Base-by-base conservation (phyloP, 2,888 invertebrate species). In the Netelia virgata region DNA sequence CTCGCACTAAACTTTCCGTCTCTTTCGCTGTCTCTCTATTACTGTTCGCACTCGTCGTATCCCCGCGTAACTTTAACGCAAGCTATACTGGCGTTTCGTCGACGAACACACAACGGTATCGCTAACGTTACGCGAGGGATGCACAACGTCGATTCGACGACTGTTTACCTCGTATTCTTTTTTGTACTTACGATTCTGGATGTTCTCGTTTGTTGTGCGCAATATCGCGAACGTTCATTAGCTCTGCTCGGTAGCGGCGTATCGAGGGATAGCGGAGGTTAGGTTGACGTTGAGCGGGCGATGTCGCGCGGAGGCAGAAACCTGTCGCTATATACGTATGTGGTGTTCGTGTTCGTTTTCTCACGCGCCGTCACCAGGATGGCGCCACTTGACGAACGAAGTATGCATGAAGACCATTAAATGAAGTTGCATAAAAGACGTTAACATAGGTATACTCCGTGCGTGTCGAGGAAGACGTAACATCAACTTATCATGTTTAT, bases 1-100 rank as follows among this genome's bases (percentile, higher is more conserved):
- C 68, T 53, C 50, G 72, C 83, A 61, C 79, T 83, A 36, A 76
- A 73, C 86, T 84, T 82, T 78, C 83, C 86, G 82, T 78, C 79
- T 79, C 78, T 84, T 82, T 78, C 84, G 86, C 83, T 76, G 77
- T 79, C 78, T 84, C 83, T 74, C 83, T 77, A 70, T 72, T 86
- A 41, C 75, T 76, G 70, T 43, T 80, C 75, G 70, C 73, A 77
- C 69, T 84, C 84, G 82, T 84, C 80, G 18, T 16, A 74, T 50
- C 23, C 50, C 5, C 61, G 18, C 50, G 28, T 16, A 50, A 28
- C 6, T 47, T 28, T 36, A 10, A 50, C 73, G 23, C 18, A 18
- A 8, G 14, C 11, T 57, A 5, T 16, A 28, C 41, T n/a, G 9
- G 11, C 16, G 8, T 16, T 18, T 41, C n/a, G 41, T 61, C 59